These are phyloP conservation scores for Megastigmus dorsalis DNA, from an alignment of 2,888 invertebrate genomes.

Conservation along the genomic window DNA sequence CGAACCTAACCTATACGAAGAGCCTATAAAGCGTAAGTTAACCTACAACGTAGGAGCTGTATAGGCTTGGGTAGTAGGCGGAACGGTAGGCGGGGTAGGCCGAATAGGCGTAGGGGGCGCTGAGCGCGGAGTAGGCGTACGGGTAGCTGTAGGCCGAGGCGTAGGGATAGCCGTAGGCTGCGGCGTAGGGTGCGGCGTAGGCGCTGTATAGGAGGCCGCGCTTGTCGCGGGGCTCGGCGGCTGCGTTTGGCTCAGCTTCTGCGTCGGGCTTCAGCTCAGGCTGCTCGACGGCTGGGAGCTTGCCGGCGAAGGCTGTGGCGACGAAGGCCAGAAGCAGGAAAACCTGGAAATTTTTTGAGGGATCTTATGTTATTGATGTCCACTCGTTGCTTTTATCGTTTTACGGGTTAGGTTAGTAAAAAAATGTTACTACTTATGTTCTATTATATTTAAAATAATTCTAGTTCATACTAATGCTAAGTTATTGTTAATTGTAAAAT, in stretches of 20 bases:
- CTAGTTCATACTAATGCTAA: no score
- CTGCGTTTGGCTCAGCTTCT: conserved; percentile 48
- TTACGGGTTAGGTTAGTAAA: no score
- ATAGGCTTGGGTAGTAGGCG: conserved; percentile 61
- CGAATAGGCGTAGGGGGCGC: conserved; percentile 57
- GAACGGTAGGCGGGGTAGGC: conserved; percentile 59
- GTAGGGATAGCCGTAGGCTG: conserved; percentile 62
- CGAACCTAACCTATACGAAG: conserved; percentile 56
- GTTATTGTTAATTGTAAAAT: no score
- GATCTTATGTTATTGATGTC: no score
- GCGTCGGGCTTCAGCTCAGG: conserved; percentile 49
- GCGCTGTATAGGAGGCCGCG: conserved; percentile 60
- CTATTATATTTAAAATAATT: no score
- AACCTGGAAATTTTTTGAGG: conserved; percentile 61
- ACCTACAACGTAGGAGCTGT: conserved; percentile 59
- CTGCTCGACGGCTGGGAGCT: conserved; percentile 39
- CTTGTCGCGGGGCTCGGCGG: conserved; percentile 61
- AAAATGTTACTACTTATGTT: no score
- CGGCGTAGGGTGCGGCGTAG: conserved; percentile 59
- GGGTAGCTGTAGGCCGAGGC: conserved; percentile 56
- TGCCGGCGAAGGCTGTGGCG: conserved; percentile 61
- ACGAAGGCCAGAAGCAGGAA: conserved; percentile 64
- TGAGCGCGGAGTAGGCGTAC: conserved; percentile 56
- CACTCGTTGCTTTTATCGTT: no score
- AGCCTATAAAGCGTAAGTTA: no score